Conservation (phyloP, 2,113 vertebrate genomes). For the Melanerpes formicivorus region DNA sequence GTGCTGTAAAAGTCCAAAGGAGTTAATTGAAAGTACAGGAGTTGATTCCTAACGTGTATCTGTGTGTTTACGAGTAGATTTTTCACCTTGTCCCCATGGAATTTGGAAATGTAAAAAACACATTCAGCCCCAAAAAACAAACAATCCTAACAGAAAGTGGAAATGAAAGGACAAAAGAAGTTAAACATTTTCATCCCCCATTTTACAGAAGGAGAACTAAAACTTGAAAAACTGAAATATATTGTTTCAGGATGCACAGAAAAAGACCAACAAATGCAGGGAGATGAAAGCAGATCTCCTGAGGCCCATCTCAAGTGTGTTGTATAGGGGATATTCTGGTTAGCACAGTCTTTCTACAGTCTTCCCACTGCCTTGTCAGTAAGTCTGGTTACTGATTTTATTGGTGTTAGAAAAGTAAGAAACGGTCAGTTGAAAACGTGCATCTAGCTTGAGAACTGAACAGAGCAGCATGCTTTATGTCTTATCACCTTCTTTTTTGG, state of each 20-base stretch:
- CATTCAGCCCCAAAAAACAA: not conserved
- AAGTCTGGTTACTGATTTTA: not conserved
- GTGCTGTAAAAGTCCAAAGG: not conserved
- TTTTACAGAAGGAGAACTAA: not conserved
- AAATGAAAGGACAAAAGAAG: not conserved
- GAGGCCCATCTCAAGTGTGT: not conserved
- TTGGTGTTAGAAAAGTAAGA: not conserved
- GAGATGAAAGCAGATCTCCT: not conserved
- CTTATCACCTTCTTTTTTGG: constrained; percentile 23
- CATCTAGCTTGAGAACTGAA: not conserved
- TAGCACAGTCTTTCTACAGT: not conserved
- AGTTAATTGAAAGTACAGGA: constrained; percentile 43
- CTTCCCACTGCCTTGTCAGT: not conserved
- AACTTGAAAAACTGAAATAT: not conserved
- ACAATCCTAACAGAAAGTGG: not conserved
- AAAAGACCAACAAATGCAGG: not conserved
- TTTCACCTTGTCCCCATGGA: not conserved
- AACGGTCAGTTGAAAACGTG: not conserved
- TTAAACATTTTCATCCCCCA: not conserved
- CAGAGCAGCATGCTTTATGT: not conserved
- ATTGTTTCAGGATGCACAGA: not conserved
- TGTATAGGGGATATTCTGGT: not conserved
- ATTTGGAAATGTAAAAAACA: constrained; percentile 8
- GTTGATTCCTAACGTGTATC: not conserved
- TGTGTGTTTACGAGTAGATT: constrained; percentile 39